Evolutionary conservation across 1,140 invertebrate species (phyloP), one percentile per base, ranked within the genome.

Genomic region (Brachionus manjavacas): DNA sequence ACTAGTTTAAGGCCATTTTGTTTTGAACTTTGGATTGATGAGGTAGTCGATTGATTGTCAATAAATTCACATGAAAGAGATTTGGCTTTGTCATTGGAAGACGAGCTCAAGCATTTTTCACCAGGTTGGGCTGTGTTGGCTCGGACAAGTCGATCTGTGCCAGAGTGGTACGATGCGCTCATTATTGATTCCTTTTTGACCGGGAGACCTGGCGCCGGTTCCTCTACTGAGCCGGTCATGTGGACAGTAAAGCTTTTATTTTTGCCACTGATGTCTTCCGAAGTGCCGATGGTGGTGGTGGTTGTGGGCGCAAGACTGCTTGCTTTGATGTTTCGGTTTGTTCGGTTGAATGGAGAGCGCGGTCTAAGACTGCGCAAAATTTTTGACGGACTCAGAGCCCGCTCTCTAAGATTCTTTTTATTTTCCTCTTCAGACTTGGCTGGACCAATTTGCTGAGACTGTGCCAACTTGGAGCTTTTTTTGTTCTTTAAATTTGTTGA

Each of bases 171-270:
- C n/a, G 72, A 76, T 20, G 72, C 72, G 20, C 72, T 76, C 72
- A 76, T 76, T 49, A 76, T 49, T 49, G 41, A 25, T 28, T 76
- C 39, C 2, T 43, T 23, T 28, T 76, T 76, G 23, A 4, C 28
- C 28, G 11, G 43, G 11, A 35, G 31, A 46, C 0, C 0, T 3
- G 31, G 6, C 3, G 9, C 2, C 4, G 41, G 41, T 46, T 46
- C 20, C 20, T 76, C 72, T 11, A 2, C 7, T 12, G 72, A 76
- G 23, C 14, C 20, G 14, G 49, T 55, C 11, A 68, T 28, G n/a
- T 64, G 11, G 23, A 80, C 39, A n/a, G 79, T 81, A 4, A 81
- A 81, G 35, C 79, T 81, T 64, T 81, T 81, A 46, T 81, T 81
- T 68, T 81, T 81, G 11, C 72, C 72, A 76, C 41, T 76, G 12